Evolutionary conservation across 2,113 vertebrate genomes (phyloP).

Genomic region (Heterocephalus glaber): DNA sequence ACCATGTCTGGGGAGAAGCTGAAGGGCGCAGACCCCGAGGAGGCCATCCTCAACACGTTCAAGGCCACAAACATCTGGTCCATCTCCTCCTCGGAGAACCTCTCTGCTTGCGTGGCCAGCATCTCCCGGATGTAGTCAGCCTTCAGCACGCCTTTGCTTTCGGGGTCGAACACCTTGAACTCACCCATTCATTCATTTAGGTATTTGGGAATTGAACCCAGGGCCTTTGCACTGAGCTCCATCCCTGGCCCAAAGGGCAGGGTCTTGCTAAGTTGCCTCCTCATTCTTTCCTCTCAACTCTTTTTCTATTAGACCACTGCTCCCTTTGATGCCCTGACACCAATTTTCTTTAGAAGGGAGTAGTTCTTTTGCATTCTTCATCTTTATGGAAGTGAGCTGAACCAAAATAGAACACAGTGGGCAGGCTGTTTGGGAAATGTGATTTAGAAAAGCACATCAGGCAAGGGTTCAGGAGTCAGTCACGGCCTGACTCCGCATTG

Average conservation of each 20-base stretch:
- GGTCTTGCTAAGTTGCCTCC: too few species aligned
- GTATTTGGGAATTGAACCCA: too few species aligned
- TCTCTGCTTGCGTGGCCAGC: too few species aligned
- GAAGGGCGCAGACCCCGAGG: constrained; percentile 94
- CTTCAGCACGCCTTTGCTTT: too few species aligned
- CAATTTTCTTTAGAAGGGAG: neutral
- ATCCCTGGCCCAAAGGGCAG: too few species aligned
- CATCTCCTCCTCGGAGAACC: too few species aligned
- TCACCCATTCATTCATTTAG: too few species aligned
- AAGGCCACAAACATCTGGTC: too few species aligned
- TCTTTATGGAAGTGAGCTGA: neutral
- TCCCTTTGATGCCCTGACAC: neutral
- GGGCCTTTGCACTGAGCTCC: too few species aligned
- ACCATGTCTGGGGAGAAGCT: constrained; percentile 98
- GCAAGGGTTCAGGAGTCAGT: constrained; percentile 30
- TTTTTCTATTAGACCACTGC: neutral
- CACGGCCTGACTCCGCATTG: neutral
- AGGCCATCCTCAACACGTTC: constrained; percentile 94
- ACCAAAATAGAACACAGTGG: neutral
- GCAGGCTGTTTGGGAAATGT: constrained; percentile 11
- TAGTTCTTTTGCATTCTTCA: neutral
- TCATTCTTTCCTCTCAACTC: neutral
- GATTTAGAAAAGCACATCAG: constrained; percentile 3
- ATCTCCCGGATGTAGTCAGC: too few species aligned
- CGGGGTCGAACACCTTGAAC: too few species aligned